Conservation (phyloP, 1,140 invertebrate genomes). For the Tenebrio molitor region DNA sequence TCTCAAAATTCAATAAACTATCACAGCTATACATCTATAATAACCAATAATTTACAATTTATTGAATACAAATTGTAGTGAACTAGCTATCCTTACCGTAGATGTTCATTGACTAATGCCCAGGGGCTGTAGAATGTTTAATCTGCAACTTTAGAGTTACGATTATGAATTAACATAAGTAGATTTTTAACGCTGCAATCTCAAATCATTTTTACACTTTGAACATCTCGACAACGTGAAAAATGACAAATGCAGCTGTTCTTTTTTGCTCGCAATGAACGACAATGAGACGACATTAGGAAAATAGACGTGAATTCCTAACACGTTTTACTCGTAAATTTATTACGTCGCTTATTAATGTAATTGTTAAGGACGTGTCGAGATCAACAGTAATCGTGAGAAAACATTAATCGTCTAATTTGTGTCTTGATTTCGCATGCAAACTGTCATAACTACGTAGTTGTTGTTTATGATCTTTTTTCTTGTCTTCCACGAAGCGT, state of each 20-base stretch:
- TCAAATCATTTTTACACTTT: no score
- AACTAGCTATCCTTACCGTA: no score
- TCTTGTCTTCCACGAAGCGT: background rate
- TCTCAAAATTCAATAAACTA: conserved; percentile 3
- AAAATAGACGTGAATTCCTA: conserved; percentile 19
- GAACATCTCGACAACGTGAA: no score
- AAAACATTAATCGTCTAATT: conserved; percentile 45
- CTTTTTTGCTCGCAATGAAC: no score
- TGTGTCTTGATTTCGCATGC: conserved; percentile 39
- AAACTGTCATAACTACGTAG: conserved; percentile 29
- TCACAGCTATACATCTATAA: conserved; percentile 1
- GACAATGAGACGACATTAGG: background rate
- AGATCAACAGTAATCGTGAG: conserved; percentile 39
- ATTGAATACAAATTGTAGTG: no score
- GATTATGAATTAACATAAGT: no score
- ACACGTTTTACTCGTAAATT: conserved; percentile 34
- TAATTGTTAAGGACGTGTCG: conserved; percentile 39
- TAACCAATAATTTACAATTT: conserved; percentile 2
- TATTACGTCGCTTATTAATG: conserved; percentile 38
- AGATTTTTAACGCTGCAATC: no score
- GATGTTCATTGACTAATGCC: no score
- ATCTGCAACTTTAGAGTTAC: no score
- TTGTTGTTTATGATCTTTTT: conserved; percentile 18
- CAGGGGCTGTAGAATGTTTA: no score
- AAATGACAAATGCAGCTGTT: no score